Conservation (phyloP, 2,113 vertebrate species). For the Ictalurus punctatus region DNA sequence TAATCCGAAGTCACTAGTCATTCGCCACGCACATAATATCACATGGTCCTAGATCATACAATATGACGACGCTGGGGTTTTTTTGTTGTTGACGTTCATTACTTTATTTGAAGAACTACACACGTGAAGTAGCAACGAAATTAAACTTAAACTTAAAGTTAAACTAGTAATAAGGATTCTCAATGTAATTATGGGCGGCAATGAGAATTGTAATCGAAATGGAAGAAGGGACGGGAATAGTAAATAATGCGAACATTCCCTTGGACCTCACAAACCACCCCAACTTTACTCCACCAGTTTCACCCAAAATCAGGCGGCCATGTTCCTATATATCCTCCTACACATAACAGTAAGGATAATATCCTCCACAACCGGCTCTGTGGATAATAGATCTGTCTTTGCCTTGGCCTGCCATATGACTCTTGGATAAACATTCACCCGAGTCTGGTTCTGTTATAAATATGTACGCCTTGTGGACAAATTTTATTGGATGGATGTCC, state of each 20-base stretch:
- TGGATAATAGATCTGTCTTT: not conserved
- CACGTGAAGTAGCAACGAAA: too few relatives aligned
- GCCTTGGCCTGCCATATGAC: not conserved
- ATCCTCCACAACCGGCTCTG: not conserved
- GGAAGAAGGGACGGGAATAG: not conserved
- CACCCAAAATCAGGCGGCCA: not conserved
- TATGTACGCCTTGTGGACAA: not conserved
- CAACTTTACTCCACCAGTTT: not conserved
- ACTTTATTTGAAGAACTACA: too few relatives aligned
- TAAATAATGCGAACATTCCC: not conserved
- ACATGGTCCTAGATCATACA: too few relatives aligned
- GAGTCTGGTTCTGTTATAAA: not conserved
- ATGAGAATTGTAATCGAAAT: too few relatives aligned
- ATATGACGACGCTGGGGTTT: too few relatives aligned
- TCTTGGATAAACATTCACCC: not conserved
- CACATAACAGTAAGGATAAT: not conserved
- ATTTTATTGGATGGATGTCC: not conserved
- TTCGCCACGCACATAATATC: too few relatives aligned
- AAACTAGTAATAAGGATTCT: not conserved
- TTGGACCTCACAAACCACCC: too few relatives aligned
- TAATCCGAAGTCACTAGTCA: too few relatives aligned
- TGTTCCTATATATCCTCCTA: not conserved
- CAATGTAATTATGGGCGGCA: too few relatives aligned
- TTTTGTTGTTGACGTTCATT: too few relatives aligned
- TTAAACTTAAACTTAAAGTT: not conserved